A percentile compares a stretch with the other conserved stretches of the same genome.
Conservation (phyloP, 53 echinoderm and acorn worm genomes). For the Crossaster papposus region DNA sequence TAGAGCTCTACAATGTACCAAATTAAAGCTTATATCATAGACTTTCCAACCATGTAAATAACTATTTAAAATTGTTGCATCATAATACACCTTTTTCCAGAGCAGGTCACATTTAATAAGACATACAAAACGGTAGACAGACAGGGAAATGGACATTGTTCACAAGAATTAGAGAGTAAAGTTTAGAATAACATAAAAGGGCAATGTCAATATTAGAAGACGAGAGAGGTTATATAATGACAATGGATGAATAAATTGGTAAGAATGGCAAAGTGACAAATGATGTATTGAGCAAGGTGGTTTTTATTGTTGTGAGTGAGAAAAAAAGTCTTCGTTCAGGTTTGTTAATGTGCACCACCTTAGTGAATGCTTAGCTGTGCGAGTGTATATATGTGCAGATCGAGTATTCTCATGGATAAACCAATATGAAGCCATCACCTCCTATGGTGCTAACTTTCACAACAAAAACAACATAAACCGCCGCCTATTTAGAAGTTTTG, state of each 20-base stretch:
- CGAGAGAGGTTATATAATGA: not conserved
- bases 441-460: not conserved
- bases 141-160: not conserved
- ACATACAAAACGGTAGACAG: not conserved
- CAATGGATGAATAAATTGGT: not conserved
- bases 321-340: no score
- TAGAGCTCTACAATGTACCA: no score
- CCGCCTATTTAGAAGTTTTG: not conserved
- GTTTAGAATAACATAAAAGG: not conserved
- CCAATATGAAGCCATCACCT: constrained; percentile 24
- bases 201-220: not conserved
- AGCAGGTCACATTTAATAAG: not conserved
- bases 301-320: not conserved
- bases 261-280: not conserved
- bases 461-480: not conserved
- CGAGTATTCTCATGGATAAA: not conserved
- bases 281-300: constrained; percentile 6
- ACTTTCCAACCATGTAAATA: no score
- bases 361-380: not conserved
- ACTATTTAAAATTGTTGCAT: no score
- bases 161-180: not conserved
- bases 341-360: not conserved
- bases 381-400: not conserved
- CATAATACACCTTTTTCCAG: no score
- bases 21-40: no score